Conservation (phyloP, 2,888 invertebrate genomes). For the Pristionchus entomophagus region DNA sequence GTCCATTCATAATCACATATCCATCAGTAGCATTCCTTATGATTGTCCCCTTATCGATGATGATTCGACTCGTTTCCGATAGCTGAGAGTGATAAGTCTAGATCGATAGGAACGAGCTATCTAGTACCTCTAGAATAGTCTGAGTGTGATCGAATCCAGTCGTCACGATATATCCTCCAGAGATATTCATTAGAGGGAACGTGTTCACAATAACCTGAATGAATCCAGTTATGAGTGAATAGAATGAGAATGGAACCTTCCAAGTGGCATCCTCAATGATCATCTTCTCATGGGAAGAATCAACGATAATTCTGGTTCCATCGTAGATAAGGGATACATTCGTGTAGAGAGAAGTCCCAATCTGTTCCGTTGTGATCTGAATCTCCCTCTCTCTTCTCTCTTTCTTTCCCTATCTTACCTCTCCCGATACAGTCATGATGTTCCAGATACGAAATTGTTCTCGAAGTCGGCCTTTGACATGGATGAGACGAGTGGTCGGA, state of each 20-base stretch:
- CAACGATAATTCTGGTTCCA: neutral
- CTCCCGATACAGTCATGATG: neutral
- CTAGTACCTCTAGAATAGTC: slow-evolving; percentile 47
- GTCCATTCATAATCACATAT: slow-evolving; percentile 59
- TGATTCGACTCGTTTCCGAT: neutral
- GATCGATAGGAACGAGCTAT: neutral
- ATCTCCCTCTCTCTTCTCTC: neutral
- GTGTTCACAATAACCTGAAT: neutral
- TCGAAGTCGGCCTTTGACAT: neutral
- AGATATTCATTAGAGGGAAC: neutral
- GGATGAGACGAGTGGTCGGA: neutral
- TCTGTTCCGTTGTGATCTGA: neutral
- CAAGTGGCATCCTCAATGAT: slow-evolving; percentile 44
- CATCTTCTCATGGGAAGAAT: neutral
- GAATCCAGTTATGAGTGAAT: neutral
- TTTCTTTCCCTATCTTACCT: neutral
- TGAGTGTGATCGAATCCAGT: slow-evolving; percentile 40
- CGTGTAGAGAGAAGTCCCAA: neutral
- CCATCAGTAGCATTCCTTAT: slow-evolving; percentile 60
- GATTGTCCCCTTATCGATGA: slow-evolving; percentile 55
- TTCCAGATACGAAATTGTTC: slow-evolving; percentile 3
- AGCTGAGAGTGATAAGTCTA: neutral
- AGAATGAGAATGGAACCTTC: slow-evolving; percentile 11
- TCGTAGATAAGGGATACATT: slow-evolving; percentile 28
- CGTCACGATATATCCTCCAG: slow-evolving; percentile 8